A percentile compares a stretch with the other conserved stretches of the same genome.
Evolutionary conservation across 92 coral and sea anemone species (phyloP).

Genomic region (Meandrina meandrites): DNA sequence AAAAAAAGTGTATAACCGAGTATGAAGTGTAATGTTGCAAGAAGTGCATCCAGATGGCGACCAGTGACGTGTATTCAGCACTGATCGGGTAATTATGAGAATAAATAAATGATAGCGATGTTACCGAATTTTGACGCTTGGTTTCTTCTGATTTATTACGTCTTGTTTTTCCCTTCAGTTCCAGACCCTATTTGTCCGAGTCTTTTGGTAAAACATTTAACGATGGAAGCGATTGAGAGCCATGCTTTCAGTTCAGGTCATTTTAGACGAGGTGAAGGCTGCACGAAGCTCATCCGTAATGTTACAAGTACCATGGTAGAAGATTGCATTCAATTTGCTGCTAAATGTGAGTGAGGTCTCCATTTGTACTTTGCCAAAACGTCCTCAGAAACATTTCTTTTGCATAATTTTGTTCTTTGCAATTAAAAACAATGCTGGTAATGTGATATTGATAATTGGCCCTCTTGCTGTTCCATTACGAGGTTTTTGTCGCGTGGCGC

Average conservation of each 20-base stretch:
- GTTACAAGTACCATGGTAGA: conserved; percentile 10
- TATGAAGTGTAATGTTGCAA: not conserved
- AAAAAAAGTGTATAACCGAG: too few species aligned
- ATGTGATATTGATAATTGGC: not conserved
- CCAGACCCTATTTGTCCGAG: not conserved
- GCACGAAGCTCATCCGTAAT: conserved; percentile 2
- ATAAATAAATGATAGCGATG: not conserved
- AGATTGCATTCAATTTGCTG: conserved; percentile 19
- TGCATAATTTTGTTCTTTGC: not conserved
- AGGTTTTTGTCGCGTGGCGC: not conserved
- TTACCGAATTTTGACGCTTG: not conserved
- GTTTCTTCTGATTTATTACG: not conserved
- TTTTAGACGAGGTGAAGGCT: conserved; percentile 41
- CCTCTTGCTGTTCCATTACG: too few species aligned
- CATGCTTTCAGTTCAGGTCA: conserved; percentile 42
- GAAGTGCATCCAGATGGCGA: not conserved
- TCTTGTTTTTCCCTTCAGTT: not conserved
- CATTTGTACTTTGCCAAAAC: not conserved
- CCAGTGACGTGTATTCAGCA: not conserved
- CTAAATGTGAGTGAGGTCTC: conserved; percentile 23
- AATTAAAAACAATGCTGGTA: not conserved
- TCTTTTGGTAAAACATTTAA: not conserved
- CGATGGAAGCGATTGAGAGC: conserved; percentile 13
- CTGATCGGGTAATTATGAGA: not conserved
- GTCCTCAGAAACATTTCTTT: not conserved